These are phyloP conservation scores for Liasis olivaceus DNA, from an alignment of 2,797 vertebrate species.

Conservation along the genomic window DNA sequence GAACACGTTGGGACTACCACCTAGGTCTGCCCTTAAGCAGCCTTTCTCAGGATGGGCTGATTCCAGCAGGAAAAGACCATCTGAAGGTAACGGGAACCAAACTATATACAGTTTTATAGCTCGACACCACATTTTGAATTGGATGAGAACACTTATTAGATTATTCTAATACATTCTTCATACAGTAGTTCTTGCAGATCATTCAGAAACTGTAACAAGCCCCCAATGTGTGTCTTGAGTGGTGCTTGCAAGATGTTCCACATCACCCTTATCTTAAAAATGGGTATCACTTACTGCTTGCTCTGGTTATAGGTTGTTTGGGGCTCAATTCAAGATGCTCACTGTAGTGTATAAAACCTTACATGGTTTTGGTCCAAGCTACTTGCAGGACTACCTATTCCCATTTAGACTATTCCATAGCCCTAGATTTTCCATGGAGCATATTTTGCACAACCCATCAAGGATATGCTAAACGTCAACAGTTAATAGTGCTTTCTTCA, in stretches of 20 bases:
- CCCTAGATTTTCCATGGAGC: background rate
- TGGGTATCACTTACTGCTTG: background rate
- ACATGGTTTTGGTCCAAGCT: background rate
- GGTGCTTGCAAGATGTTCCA: background rate
- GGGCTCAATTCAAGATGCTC: background rate
- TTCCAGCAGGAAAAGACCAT: background rate
- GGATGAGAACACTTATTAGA: background rate
- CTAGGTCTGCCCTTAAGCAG: background rate
- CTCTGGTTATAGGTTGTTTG: background rate
- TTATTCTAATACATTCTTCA: background rate
- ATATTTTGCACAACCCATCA: background rate
- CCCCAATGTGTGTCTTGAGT: background rate
- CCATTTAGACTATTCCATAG: background rate
- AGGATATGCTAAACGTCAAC: background rate
- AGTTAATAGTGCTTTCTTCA: background rate
- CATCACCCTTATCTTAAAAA: background rate
- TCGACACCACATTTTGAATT: background rate
- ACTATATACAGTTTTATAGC: background rate
- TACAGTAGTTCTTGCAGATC: background rate
- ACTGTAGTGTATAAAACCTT: background rate
- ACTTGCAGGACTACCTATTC: background rate
- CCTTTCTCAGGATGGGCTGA: background rate
- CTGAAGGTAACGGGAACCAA: background rate
- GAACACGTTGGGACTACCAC: background rate
- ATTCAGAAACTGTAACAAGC: background rate